Evolutionary conservation across 1,140 invertebrate species (phyloP).

Genomic region (Pteromalus puparum): DNA sequence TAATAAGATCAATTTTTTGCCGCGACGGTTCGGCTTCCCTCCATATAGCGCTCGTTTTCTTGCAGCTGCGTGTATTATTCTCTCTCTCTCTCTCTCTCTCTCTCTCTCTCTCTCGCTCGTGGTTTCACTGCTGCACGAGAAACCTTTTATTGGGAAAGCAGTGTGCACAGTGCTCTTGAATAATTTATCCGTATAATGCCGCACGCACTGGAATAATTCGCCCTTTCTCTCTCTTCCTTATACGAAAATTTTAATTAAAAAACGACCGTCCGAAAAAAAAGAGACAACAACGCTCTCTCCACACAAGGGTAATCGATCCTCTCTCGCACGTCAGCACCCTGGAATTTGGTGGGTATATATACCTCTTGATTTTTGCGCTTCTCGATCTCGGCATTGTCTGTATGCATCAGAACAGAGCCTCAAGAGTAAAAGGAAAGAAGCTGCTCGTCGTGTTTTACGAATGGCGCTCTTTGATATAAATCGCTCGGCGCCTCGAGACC

Average conservation of each 20-base stretch:
- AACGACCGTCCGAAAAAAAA: background rate
- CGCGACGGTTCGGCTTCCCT: background rate
- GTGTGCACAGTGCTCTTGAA: background rate
- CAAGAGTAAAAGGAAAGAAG: background rate
- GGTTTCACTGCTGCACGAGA: no score
- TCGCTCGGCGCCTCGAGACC: slow-evolving; percentile 21
- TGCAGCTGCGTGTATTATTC: no score
- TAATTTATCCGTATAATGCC: background rate
- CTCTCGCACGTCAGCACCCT: background rate
- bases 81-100: no score
- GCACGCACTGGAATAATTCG: background rate
- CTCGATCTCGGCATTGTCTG: no score
- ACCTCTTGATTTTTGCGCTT: background rate
- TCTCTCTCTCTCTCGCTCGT: no score
- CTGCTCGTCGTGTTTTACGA: slow-evolving; percentile 8
- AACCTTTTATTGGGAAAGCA: no score
- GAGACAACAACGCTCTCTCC: no score
- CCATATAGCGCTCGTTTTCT: no score
- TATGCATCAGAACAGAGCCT: background rate
- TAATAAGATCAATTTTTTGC: slow-evolving; percentile 27
- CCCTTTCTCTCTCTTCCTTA: background rate
- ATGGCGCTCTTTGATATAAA: slow-evolving; percentile 43
- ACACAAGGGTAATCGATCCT: background rate
- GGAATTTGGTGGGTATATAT: background rate
- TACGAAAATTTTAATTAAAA: background rate